Conservation (phyloP, 2,797 vertebrate genomes). For the Sebastiscus tertius region DNA sequence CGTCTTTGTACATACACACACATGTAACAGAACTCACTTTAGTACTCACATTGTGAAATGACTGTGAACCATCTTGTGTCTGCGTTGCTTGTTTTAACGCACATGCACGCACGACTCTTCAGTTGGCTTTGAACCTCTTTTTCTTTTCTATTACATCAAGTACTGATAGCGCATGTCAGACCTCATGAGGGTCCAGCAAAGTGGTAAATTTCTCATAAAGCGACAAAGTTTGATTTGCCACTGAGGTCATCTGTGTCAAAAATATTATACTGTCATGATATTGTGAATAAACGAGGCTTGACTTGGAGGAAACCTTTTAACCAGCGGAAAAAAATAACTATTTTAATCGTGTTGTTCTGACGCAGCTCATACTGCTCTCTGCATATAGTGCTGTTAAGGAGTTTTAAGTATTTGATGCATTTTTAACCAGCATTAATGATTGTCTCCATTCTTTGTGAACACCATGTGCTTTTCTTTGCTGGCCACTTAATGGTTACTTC, state of each 20-base stretch:
- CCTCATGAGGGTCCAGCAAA: conserved; percentile 25
- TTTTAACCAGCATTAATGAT: conserved; percentile 67
- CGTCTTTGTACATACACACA: conserved; percentile 73
- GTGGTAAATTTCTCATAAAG: conserved; percentile 18
- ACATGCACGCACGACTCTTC: conserved; percentile 61
- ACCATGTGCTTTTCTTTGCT: conserved; percentile 59
- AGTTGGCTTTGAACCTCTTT: conserved; percentile 50
- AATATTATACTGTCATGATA: conserved; percentile 47
- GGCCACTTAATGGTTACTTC: conserved; percentile 49
- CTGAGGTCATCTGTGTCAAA: conserved; percentile 44
- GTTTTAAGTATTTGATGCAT: conserved; percentile 49
- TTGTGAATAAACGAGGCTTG: conserved; percentile 52
- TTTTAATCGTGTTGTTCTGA: conserved; percentile 46
- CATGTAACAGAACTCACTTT: conserved; percentile 63
- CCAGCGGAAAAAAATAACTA: conserved; percentile 42
- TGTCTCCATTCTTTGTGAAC: conserved; percentile 64
- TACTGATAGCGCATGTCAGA: conserved; percentile 59
- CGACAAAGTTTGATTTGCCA: conserved; percentile 30
- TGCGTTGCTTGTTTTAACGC: conserved; percentile 60
- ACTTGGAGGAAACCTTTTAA: conserved; percentile 56
- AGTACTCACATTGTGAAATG: conserved; percentile 68
- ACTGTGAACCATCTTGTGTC: conserved; percentile 71
- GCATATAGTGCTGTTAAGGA: conserved; percentile 48
- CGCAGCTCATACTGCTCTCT: conserved; percentile 37
- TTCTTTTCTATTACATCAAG: conserved; percentile 32